Evolutionary conservation across 53 echinoderm and acorn worm genomes (phyloP), one percentile per base, ranked within the genome.

Genomic region (Apostichopus leukothele): DNA sequence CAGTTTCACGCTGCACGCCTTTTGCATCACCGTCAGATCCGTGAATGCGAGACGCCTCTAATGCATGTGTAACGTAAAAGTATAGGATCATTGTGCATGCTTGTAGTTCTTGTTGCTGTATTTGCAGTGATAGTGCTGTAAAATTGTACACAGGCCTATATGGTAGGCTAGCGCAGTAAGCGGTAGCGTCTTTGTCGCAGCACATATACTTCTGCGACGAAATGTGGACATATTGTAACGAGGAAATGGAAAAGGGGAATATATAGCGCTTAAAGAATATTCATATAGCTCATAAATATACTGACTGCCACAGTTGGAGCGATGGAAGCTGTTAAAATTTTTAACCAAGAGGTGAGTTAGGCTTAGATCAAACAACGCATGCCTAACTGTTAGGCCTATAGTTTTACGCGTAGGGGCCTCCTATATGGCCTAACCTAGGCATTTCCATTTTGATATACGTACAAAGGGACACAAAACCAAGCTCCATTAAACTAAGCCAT

Each of bases 321-420:
- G 26, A 96, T 96, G 96, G 96, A 96, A 60, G 96, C 96, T 18
- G 96, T 96, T 14, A 92, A 93, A 53, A 57, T 83, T 20, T 96
- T 96, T 89, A 96, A 96, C 75, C 94, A 96, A 90, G 96, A 96
- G 96, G 96, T 94, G 78, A 88, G 94, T 76, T 16, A 63, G 39
- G 39, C 39, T 39, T 39, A 39, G 39, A 39, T 39, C 39, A 39
- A 39, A 39, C 39, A 52, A 27, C 21, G n/a, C 21, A 21, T 79
- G 10, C 12, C 76, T 76, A 51, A 11, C 27, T 5, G n/a, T 39
- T 76, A 10, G 10, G 76, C 16, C 11, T 76, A 10, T 12, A 16
- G 52, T 26, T 81, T 12, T 16, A 6, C 8, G 7, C 6, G 9
- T 4, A 81, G 16, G 16, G 51, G 9, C 20, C 20, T 9, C 14